A percentile compares a stretch with the other conserved stretches of the same genome.
These are phyloP conservation scores for Eupithecia pulchellata DNA, from an alignment of 2,888 invertebrate species.

Conservation along the genomic window DNA sequence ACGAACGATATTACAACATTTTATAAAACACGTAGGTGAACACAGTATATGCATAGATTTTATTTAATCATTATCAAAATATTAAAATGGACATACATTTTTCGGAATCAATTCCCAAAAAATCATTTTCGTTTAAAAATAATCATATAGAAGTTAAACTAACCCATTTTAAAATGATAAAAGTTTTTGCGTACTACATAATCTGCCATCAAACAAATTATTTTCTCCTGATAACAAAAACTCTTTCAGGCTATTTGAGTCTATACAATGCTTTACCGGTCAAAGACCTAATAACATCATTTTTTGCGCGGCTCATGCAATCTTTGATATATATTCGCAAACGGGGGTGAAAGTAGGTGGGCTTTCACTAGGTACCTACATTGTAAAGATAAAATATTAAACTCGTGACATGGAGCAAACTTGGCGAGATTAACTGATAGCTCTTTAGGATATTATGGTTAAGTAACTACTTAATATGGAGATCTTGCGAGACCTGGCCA, in stretches of 20 bases:
- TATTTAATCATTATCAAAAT: not conserved
- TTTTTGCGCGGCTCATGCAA: conserved; percentile 66
- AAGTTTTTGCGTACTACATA: not conserved
- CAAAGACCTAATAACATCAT: conserved; percentile 74
- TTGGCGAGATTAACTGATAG: conserved; percentile 43
- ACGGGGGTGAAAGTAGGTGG: conserved; percentile 70
- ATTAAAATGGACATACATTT: not conserved
- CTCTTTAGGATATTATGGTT: conserved; percentile 41
- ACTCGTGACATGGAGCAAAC: conserved; percentile 42
- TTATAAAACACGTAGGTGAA: not conserved
- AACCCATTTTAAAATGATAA: not conserved
- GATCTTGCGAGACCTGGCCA: conserved; percentile 23
- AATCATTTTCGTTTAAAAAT: not conserved
- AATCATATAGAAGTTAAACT: not conserved
- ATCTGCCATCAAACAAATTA: not conserved
- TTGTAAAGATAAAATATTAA: conserved; percentile 55
- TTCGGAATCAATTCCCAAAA: not conserved
- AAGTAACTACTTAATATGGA: conserved; percentile 47
- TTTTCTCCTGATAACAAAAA: conserved; percentile 6
- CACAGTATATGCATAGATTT: not conserved
- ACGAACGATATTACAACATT: conserved; percentile 9
- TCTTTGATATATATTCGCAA: conserved; percentile 74
- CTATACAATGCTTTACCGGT: conserved; percentile 57
- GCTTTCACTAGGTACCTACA: conserved; percentile 69
- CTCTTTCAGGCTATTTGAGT: conserved; percentile 26